Percentiles rank a stretch among this genome's conserved stretches.
These are phyloP conservation scores for Dinomys branickii DNA, from an alignment of 2,113 vertebrate genomes.

Conservation along the genomic window DNA sequence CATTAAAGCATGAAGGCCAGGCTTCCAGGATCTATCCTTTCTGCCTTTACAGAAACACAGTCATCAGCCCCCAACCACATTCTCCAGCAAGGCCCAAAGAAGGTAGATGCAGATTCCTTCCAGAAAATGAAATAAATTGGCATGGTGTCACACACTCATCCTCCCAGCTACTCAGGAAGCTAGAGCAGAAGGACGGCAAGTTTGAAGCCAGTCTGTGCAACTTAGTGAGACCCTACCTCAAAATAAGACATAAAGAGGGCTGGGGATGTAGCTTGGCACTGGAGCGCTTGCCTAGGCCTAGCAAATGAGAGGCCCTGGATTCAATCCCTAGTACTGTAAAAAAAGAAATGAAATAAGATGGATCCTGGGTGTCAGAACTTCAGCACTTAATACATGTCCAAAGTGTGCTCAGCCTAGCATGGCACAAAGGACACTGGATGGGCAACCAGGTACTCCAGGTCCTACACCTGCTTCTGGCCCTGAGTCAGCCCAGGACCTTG, in stretches of 20 bases:
- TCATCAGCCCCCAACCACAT: not conserved
- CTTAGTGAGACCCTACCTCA: not conserved
- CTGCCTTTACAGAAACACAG: not conserved
- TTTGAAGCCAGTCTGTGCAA: not conserved
- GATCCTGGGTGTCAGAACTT: not conserved
- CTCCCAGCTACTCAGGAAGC: not conserved
- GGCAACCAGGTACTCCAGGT: not conserved
- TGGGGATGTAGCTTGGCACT: not conserved
- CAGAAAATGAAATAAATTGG: conserved; percentile 25
- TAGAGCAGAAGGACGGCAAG: not conserved
- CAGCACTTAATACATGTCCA: not conserved
- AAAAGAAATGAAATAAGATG: conserved; percentile 24
- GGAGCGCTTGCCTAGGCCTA: not conserved
- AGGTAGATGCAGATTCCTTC: not conserved
- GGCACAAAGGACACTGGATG: not conserved
- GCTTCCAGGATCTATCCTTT: not conserved
- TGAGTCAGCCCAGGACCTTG: not conserved
- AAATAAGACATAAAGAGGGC: not conserved
- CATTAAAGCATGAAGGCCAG: not conserved
- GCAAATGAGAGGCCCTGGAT: not conserved
- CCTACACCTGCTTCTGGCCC: not conserved
- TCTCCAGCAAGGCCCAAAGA: not conserved
- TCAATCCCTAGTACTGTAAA: not conserved
- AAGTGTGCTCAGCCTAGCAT: not conserved
- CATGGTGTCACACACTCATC: not conserved